phyloP scores from a whole-genome alignment of 53 echinoderm and acorn worm genomes.

The Glandiceps talaboti region DNA sequence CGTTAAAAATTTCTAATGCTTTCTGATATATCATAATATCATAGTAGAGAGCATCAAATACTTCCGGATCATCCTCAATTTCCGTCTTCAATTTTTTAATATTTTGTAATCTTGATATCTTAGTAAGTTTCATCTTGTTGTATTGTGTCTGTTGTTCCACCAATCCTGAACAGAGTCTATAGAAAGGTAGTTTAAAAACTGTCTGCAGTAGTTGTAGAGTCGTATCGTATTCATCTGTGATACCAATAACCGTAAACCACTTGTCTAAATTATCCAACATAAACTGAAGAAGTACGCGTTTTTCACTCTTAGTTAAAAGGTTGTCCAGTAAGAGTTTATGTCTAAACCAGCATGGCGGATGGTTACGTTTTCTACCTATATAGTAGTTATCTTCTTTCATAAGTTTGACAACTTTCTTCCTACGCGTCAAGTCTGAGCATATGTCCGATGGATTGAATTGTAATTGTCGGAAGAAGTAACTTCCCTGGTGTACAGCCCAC shows the following conservation, averaged over 20 bases:
- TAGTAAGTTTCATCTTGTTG: slow-evolving; percentile 9
- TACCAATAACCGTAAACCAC: slow-evolving; percentile 76
- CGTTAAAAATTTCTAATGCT: slow-evolving; percentile 60
- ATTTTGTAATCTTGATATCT: slow-evolving; percentile 4
- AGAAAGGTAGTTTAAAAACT: slow-evolving; percentile 60
- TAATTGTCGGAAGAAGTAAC: slow-evolving; percentile 69
- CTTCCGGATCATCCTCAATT: slow-evolving; percentile 35
- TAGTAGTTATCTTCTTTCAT: neutral
- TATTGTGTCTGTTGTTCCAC: slow-evolving; percentile 18
- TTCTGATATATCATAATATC: slow-evolving; percentile 56
- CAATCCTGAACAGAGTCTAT: slow-evolving; percentile 28
- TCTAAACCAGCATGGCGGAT: slow-evolving; percentile 56
- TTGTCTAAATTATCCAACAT: slow-evolving; percentile 50
- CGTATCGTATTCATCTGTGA: slow-evolving; percentile 63
- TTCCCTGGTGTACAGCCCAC: slow-evolving; percentile 78
- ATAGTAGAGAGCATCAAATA: slow-evolving; percentile 30
- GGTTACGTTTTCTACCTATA: neutral
- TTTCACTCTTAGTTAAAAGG: slow-evolving; percentile 20
- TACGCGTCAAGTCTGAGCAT: slow-evolving; percentile 21
- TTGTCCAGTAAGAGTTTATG: slow-evolving; percentile 40
- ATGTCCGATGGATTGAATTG: slow-evolving; percentile 41
- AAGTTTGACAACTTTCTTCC: slow-evolving; percentile 8
- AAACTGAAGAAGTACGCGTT: slow-evolving; percentile 34
- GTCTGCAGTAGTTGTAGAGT: slow-evolving; percentile 56
- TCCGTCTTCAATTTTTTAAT: slow-evolving; percentile 21